Percentiles rank a stretch among this genome's conserved stretches.
Evolutionary conservation across 2,888 invertebrate species (phyloP).

Genomic region (Brachynemurus nebulosus): DNA sequence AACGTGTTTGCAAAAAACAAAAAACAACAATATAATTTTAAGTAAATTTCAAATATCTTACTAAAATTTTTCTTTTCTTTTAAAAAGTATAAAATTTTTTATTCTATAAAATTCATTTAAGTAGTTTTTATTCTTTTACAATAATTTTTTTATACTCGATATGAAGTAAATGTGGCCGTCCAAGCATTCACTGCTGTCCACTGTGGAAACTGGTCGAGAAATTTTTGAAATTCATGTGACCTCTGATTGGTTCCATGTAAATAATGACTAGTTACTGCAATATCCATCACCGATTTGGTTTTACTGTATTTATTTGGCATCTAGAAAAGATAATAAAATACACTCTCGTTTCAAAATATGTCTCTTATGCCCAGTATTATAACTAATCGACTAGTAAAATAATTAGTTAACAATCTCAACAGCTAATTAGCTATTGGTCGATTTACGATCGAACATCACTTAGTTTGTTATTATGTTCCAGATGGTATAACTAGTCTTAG

Average conservation of each 20-base stretch:
- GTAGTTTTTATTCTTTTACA: background rate
- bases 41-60: no score
- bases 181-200: conserved; percentile 54
- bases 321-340: background rate
- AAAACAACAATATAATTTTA: background rate
- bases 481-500: no score
- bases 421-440: no score
- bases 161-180: conserved; percentile 55
- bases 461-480: no score
- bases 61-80: no score
- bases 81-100: no score
- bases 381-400: no score
- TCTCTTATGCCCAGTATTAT: no score
- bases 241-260: conserved; percentile 39
- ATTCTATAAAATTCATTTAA: background rate
- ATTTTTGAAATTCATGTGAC: conserved; percentile 35
- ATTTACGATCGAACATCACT: no score
- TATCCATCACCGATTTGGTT: conserved; percentile 35
- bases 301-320: background rate
- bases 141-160: conserved; percentile 30
- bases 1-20: background rate
- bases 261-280: conserved; percentile 47
- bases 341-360: no score
- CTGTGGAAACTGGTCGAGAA: conserved; percentile 44
- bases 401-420: no score